Evolutionary conservation across 1,140 invertebrate genomes (phyloP).

Genomic region (Apocrypta bakeri): DNA sequence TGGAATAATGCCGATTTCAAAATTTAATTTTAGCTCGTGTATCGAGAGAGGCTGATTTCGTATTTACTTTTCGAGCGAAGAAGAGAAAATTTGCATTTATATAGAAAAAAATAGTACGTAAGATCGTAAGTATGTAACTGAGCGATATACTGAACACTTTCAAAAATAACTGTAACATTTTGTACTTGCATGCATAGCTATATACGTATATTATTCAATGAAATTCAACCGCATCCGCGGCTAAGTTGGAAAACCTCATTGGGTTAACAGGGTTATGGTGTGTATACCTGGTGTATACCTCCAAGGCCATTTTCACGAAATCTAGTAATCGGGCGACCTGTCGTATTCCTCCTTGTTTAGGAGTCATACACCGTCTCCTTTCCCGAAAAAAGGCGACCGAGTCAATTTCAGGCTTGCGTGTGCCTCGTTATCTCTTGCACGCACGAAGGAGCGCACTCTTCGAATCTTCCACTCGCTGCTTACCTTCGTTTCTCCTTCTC

Average conservation of each 20-base stretch:
- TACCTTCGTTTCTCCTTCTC: slow-evolving; percentile 28
- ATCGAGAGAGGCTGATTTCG: neutral
- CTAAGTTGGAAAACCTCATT: neutral
- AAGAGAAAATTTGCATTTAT: neutral
- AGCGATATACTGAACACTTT: too few species aligned
- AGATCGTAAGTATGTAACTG: neutral
- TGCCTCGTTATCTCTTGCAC: slow-evolving; percentile 22
- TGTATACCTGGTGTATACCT: neutral
- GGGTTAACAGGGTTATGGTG: too few species aligned
- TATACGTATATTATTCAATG: neutral
- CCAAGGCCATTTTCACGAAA: neutral
- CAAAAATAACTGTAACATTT: neutral
- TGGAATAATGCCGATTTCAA: neutral
- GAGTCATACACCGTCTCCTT: neutral
- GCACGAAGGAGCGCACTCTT: slow-evolving; percentile 1
- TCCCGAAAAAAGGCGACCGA: neutral
- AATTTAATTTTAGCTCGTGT: neutral
- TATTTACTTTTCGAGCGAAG: neutral
- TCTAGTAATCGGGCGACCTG: slow-evolving; percentile 2
- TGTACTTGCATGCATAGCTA: neutral
- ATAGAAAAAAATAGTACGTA: neutral
- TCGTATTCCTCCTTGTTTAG: slow-evolving; percentile 25
- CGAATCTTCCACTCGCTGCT: slow-evolving; percentile 35
- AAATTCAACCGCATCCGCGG: neutral
- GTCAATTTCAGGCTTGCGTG: slow-evolving; percentile 19